Evolutionary conservation across 1,140 invertebrate species (phyloP), one percentile per base, ranked within the genome.

Genomic region (Bactericera cockerelli): DNA sequence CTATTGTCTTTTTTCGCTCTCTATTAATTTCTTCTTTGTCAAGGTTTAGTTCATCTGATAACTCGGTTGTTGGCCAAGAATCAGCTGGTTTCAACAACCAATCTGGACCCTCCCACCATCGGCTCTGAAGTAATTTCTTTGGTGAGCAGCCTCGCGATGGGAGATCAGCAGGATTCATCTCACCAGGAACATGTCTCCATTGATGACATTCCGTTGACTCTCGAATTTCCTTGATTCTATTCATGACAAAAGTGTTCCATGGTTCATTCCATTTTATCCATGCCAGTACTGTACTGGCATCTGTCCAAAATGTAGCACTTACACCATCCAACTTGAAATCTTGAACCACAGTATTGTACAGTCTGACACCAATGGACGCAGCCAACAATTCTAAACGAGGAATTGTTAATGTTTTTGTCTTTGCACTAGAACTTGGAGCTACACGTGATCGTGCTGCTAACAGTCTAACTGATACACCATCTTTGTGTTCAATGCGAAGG

Each of bases 101-200:
- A 0, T 56, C 31, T 4, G 72, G 70, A 13, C 72, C 69, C 62
- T 72, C 67, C 67, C 67, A 69, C 71, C 71, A 75, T 62, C 64
- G 63, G 10, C 65, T 67, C 25, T 70, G 60, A 8, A 69, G 22
- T 11, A 73, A 62, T 21, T 61, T 10, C 59, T 64, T 63, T 2
- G 67, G 55, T 4, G 59, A 26, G 62, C 68, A 71, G 22, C 72
- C 71, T 63, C 72, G 59, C 11, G 71, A 73, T 6, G 68, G 66
- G 16, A 72, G 59, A 63, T 75, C 72, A 16, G 70, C 72, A 8
- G 72, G 70, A 62, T 75, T 75, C 16, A 62, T 26, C 16, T 61
- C 56, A 1, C 70, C 70, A 2, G 71, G 69, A 8, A 73, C 63
- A 64, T 74, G 66, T 21, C 62, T 42, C 70, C 71, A 75, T 1